phyloP scores from a whole-genome alignment of 2,113 vertebrate species.

The Podarcis muralis region DNA sequence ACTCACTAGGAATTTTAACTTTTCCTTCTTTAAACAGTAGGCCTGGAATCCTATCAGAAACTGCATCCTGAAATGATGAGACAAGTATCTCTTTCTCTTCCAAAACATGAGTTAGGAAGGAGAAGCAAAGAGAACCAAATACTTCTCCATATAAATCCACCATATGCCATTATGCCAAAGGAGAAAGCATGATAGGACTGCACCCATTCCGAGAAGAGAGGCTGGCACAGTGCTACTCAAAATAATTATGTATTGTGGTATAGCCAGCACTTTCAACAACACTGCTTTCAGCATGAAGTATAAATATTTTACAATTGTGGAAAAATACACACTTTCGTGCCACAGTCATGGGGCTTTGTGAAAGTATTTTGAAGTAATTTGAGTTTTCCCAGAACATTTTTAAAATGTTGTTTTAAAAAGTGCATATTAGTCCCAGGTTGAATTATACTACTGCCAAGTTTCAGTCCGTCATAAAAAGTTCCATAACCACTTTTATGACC shows the following conservation, averaged over 20 bases:
- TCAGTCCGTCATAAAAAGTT: conserved; percentile 6
- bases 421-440: conserved; percentile 3
- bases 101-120: background rate
- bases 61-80: background rate
- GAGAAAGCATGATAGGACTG: background rate
- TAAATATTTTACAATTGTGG: conserved; percentile 18
- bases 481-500: background rate
- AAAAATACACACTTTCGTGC: conserved; percentile 4
- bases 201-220: background rate
- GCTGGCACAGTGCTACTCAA: background rate
- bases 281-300: background rate
- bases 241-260: conserved; percentile 8
- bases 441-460: conserved; percentile 9
- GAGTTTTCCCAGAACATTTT: background rate
- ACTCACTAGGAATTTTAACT: background rate
- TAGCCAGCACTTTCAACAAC: conserved; percentile 4
- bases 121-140: background rate
- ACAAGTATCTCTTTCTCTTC: background rate
- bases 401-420: background rate
- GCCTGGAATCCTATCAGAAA: background rate
- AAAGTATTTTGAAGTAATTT: background rate
- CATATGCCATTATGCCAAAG: background rate
- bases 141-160: background rate
- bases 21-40: background rate
- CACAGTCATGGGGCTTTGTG: background rate